Conservation (phyloP, 2,797 vertebrate genomes). For the Strix occidentalis region DNA sequence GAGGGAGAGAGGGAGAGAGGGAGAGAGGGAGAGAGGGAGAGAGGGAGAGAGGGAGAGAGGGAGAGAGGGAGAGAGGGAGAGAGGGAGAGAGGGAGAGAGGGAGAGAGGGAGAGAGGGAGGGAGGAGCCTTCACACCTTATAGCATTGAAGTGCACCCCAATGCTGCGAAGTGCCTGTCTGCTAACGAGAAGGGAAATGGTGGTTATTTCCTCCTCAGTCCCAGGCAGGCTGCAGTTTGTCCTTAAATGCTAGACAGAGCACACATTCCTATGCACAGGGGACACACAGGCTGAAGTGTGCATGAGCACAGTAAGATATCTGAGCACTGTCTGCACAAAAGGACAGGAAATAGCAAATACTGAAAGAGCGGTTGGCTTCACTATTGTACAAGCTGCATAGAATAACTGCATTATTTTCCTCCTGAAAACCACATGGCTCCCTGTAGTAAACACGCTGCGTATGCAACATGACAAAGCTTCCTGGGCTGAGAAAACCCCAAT, state of each 20-base stretch:
- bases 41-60: not conserved
- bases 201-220: not conserved
- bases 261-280: not conserved
- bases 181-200: not conserved
- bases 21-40: not conserved
- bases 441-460: not conserved
- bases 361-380: not conserved
- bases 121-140: not conserved
- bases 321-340: not conserved
- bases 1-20: no score
- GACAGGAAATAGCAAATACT: not conserved
- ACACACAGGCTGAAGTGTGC: not conserved
- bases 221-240: not conserved
- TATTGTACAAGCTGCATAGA: not conserved
- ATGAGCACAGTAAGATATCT: not conserved
- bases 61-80: no score
- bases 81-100: not conserved
- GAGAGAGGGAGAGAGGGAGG: not conserved
- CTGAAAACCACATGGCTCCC: not conserved
- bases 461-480: slow-evolving; percentile 4
- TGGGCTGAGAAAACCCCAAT: not conserved
- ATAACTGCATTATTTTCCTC: not conserved
- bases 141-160: not conserved
- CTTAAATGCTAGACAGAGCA: not conserved
- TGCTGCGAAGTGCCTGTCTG: not conserved